A percentile compares a stretch with the other conserved stretches of the same genome.
phyloP scores from a whole-genome alignment of 2,888 invertebrate genomes.

The Charanyca ferruginea region DNA sequence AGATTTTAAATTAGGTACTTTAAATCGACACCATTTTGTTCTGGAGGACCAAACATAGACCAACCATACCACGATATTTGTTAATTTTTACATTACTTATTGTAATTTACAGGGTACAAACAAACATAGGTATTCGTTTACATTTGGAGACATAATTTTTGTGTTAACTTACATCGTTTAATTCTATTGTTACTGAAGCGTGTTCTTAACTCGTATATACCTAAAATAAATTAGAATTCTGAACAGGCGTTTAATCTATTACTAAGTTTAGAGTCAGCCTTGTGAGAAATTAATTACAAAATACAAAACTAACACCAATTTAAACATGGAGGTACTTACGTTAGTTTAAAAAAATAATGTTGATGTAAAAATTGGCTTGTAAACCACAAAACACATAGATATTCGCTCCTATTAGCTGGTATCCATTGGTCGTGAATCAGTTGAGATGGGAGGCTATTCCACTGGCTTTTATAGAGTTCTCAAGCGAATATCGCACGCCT shows the following conservation, averaged over 20 bases:
- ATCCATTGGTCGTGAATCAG: conserved; percentile 52
- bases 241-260: conserved; percentile 36
- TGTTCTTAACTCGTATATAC: conserved; percentile 2
- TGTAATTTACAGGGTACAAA: background rate
- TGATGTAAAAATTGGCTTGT: conserved; percentile 31
- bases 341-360: conserved; percentile 15
- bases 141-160: conserved; percentile 1
- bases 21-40: background rate
- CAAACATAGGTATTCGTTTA: background rate
- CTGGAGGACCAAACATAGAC: background rate
- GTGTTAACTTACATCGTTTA: conserved; percentile 8
- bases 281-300: conserved; percentile 12
- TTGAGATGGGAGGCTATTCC: conserved; percentile 59
- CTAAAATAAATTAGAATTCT: conserved; percentile 33
- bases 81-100: background rate
- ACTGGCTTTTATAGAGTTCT: conserved; percentile 68
- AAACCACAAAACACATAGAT: conserved; percentile 53
- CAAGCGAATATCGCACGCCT: conserved; percentile 62
- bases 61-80: background rate
- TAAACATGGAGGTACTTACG: conserved; percentile 9
- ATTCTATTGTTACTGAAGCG: conserved; percentile 4
- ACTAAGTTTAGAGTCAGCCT: background rate
- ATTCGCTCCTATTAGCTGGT: conserved; percentile 59
- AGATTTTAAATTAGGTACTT: conserved; percentile 10
- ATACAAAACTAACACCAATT: conserved; percentile 3